phyloP scores from a whole-genome alignment of 2,113 vertebrate species.

The Enhydra lutris region DNA sequence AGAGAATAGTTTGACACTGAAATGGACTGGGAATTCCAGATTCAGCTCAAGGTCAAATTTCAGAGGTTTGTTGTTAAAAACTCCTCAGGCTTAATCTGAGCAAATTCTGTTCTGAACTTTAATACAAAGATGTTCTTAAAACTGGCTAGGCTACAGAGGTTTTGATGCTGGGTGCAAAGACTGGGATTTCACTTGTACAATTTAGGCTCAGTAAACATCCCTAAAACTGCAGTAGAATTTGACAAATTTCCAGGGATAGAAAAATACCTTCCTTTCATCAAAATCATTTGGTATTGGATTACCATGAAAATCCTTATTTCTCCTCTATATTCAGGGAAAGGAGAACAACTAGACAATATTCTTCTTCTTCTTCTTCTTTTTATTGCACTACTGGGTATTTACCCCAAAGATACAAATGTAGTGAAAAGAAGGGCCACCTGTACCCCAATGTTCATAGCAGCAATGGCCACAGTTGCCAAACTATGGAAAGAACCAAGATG shows the following conservation, averaged over 20 bases:
- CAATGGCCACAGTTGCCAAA: no score
- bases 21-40: not conserved
- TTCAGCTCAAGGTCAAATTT: not conserved
- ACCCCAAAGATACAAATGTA: no score
- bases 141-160: not conserved
- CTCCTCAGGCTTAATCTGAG: not conserved
- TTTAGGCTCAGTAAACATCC: not conserved
- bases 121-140: not conserved
- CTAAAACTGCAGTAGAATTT: not conserved
- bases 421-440: no score
- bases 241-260: not conserved
- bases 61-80: not conserved
- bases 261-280: not conserved
- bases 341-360: not conserved
- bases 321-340: not conserved
- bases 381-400: no score
- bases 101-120: not conserved
- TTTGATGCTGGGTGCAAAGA: not conserved
- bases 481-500: no score
- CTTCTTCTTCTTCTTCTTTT: not conserved
- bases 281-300: slow-evolving; percentile 30
- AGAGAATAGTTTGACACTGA: not conserved
- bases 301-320: not conserved
- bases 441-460: no score
- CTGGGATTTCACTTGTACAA: not conserved